Base-by-base conservation (phyloP, 2,888 invertebrate genomes). In the Strigamia transsilvanica region DNA sequence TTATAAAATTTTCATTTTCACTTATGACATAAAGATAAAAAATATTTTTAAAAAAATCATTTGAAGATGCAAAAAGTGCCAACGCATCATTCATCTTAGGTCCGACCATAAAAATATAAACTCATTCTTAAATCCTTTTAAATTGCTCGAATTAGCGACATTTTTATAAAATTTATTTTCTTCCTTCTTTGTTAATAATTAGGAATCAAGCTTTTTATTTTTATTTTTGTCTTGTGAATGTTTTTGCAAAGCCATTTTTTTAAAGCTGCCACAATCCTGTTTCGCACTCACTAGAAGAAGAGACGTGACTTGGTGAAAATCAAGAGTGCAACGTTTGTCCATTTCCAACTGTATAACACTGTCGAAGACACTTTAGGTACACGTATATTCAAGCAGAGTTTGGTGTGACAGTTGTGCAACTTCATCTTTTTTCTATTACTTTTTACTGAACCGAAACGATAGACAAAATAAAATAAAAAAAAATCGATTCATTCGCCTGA, bases 361-460 rank as follows among this genome's bases (percentile, higher is more conserved):
- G 73, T 73, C 73, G 2, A 9, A 15, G 27, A 1, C 73, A 73
- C 73, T 73, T 73, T 73, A 32, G 3, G 3, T 23, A 27, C 32
- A 32, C 12, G 27, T 73, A 73, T 23, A 27, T 27, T 27, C 12
- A 27, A 13, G 73, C 2, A 32, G 13, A 10, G 23, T 73, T n/a
- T 15, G 73, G 12, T 7, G 27, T 73, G 73, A 73, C 73, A 73
- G 73, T 27, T 61, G 61, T 32, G 73, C 12, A 73, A 73, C 73
- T 73, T 73, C 12, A 12, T 7, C 27, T 27, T 73, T 9, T 56
- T 56, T 73, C 32, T 73, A 13, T 0, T 0, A 2, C 27, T 73
- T 73, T 73, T 32, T 27, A 38, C 27, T 2, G 23, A 27, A 27
- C 73, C 73, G 23, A 27, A 27, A 32, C 73, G 27, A 73, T 73